Evolutionary conservation across 2,797 vertebrate genomes (phyloP).

Genomic region (Numenius phaeopus): DNA sequence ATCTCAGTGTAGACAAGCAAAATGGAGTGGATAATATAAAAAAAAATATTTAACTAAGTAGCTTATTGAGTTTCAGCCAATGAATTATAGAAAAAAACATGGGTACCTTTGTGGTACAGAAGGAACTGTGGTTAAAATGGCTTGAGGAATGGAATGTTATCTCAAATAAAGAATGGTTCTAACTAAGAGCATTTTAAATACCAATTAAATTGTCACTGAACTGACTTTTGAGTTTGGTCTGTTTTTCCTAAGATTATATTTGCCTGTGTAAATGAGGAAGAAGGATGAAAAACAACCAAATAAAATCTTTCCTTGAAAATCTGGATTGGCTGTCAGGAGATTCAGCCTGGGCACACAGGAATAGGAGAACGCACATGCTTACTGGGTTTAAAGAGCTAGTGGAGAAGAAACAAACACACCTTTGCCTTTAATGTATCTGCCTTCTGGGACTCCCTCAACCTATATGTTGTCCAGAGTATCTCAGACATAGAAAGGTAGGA

Average conservation of each 20-base stretch:
- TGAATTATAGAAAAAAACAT: not conserved
- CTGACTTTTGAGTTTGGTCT: not conserved
- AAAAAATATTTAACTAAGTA: not conserved
- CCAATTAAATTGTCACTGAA: not conserved
- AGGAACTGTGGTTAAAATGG: not conserved
- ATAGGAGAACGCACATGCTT: not conserved
- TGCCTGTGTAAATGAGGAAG: not conserved
- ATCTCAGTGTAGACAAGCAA: not conserved
- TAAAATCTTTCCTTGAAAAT: not conserved
- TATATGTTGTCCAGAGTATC: not conserved
- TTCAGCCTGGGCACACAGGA: not conserved
- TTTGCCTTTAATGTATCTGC: not conserved
- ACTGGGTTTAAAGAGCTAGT: not conserved
- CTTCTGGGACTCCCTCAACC: not conserved
- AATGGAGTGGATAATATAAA: not conserved
- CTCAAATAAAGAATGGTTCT: not conserved
- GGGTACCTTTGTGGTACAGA: not conserved
- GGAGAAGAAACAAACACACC: not conserved
- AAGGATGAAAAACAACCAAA: not conserved
- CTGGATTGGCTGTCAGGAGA: not conserved
- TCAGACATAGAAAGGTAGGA: not conserved
- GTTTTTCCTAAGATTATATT: not conserved
- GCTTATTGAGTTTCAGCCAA: not conserved
- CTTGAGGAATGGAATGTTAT: not conserved
- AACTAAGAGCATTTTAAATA: constrained; percentile 3